phyloP scores from a whole-genome alignment of 2,888 invertebrate genomes.

The Brachyptera risi region DNA sequence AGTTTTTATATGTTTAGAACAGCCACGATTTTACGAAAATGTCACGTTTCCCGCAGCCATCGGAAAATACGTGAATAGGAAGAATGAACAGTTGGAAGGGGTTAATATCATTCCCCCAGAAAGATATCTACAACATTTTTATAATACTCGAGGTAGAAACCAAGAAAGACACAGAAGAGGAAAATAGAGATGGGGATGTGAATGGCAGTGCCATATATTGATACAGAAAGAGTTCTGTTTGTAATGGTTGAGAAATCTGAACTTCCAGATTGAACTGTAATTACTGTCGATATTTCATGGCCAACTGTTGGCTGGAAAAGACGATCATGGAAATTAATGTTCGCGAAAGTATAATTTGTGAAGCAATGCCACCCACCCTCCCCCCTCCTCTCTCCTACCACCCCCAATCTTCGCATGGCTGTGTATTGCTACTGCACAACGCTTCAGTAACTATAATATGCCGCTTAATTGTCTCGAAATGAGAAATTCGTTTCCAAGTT shows the following conservation, averaged over 20 bases:
- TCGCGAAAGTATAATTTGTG: constrained; percentile 53
- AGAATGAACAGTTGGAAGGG: not conserved
- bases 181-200: not conserved
- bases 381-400: not conserved
- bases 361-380: constrained; percentile 37
- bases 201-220: not conserved
- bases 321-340: constrained; percentile 51
- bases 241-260: constrained; percentile 5
- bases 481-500: constrained; percentile 55
- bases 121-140: not conserved
- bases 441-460: constrained; percentile 50
- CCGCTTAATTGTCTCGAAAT: constrained; percentile 54
- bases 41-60: constrained; percentile 29
- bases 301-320: constrained; percentile 13
- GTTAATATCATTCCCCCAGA: constrained; percentile 2
- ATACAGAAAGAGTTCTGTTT: constrained; percentile 1
- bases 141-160: not conserved
- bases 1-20: constrained; percentile 24
- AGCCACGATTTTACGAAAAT: constrained; percentile 30
- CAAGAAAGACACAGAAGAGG: not conserved
- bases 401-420: constrained; percentile 30
- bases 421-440: constrained; percentile 44
- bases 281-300: not conserved
- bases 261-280: not conserved
- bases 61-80: constrained; percentile 6